Evolutionary conservation across 2,888 invertebrate species (phyloP).

Genomic region (Cremastinae sp.): DNA sequence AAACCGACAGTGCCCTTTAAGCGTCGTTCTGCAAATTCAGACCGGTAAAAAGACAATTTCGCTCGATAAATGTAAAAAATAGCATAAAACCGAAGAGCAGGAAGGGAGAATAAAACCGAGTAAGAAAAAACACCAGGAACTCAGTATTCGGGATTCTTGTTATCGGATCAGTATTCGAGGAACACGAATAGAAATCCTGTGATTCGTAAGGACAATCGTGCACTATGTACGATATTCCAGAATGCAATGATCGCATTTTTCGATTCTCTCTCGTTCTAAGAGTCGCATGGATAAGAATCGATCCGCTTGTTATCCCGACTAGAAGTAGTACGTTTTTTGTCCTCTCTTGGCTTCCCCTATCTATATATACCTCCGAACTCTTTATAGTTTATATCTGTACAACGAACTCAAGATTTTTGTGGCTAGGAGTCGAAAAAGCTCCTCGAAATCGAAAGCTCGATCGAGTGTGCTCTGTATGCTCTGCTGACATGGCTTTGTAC

Average conservation of each 20-base stretch:
- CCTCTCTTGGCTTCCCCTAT: constrained; percentile 19
- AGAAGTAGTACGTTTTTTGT: constrained; percentile 32
- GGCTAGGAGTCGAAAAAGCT: constrained; percentile 19
- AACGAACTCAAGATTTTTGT: constrained; percentile 16
- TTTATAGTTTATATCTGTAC: neutral
- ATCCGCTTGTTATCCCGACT: constrained; percentile 57
- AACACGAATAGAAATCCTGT: constrained; percentile 53
- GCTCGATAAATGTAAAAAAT: neutral
- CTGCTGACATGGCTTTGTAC: constrained; percentile 23
- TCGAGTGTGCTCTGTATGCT: constrained; percentile 30
- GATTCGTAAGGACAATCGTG: constrained; percentile 35
- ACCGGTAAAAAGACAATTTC: no score
- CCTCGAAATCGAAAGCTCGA: constrained; percentile 30
- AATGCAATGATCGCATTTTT: constrained; percentile 19
- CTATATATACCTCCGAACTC: neutral
- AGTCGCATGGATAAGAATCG: constrained; percentile 54
- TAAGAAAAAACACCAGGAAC: constrained; percentile 63
- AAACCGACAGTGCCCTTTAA: no score
- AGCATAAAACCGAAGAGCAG: neutral
- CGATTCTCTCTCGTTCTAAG: neutral
- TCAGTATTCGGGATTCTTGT: constrained; percentile 61
- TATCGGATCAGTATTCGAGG: constrained; percentile 66
- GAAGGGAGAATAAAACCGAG: constrained; percentile 21
- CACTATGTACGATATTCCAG: constrained; percentile 5
- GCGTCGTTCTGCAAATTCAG: no score